Conservation (phyloP, 64 coral and sea anemone genomes). For the Montipora foliosa region DNA sequence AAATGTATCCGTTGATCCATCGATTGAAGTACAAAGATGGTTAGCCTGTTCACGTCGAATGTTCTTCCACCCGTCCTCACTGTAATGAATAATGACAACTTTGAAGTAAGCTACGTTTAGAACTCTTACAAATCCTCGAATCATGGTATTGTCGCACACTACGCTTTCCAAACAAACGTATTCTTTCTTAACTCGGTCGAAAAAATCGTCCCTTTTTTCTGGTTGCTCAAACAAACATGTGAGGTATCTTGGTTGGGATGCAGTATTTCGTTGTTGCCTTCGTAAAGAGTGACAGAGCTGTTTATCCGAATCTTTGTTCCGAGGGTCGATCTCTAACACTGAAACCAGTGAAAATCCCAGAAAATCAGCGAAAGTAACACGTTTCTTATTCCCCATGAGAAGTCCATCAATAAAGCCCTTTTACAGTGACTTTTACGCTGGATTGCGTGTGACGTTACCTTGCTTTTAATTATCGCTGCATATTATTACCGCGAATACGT, state of each 20-base stretch:
- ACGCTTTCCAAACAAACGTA: slow-evolving; percentile 71
- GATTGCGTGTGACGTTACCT: not conserved
- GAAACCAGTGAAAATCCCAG: slow-evolving; percentile 80
- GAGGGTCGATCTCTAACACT: slow-evolving; percentile 68
- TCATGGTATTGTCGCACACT: slow-evolving; percentile 15
- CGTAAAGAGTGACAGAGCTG: not conserved
- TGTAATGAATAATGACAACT: slow-evolving; percentile 52
- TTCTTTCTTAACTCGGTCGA: slow-evolving; percentile 23
- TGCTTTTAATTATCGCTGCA: no score
- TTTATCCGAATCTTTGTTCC: slow-evolving; percentile 41
- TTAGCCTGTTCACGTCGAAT: slow-evolving; percentile 34
- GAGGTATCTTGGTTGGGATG: not conserved
- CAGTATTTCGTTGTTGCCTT: not conserved
- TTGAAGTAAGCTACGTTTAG: slow-evolving; percentile 66
- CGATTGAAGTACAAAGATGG: slow-evolving; percentile 26
- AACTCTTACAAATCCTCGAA: slow-evolving; percentile 68
- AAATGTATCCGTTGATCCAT: slow-evolving; percentile 68
- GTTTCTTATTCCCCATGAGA: slow-evolving; percentile 53
- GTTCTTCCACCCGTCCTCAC: slow-evolving; percentile 44
- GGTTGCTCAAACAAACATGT: slow-evolving; percentile 45
- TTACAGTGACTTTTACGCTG: not conserved
- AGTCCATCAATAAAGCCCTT: not conserved
- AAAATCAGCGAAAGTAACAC: slow-evolving; percentile 84
- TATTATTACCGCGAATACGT: not conserved
- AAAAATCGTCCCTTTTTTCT: not conserved